Evolutionary conservation across 1,140 invertebrate genomes (phyloP), one percentile per base, ranked within the genome.

Genomic region (Oryctes rhinoceros): DNA sequence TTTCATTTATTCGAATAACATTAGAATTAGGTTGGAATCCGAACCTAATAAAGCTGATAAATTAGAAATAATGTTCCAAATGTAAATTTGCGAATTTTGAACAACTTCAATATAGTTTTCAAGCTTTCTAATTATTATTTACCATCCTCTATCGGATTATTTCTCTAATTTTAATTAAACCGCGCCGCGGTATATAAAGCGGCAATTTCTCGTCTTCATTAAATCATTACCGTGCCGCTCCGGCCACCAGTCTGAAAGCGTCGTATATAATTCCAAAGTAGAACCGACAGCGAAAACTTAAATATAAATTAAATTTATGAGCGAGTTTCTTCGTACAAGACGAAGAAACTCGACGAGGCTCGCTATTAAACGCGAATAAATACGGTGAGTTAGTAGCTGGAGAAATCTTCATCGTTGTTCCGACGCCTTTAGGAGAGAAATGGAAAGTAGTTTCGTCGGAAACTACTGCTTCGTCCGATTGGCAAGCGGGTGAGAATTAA

Each of bases 111-210:
- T 39, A 7, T 39, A 39, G 39, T 39, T 39, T 39, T 39, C 3
- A 39, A 39, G 3, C 39, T 39, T 4, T 3, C 39, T 39, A 39
- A 39, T 39, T 39, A 39, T 39, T 39, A 39, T 39, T 39, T 39
- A 15, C 53, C 53, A 5, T 59, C 53, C 15, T n/a, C 53, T n/a
- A 39, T 39, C 39, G 39, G 39, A 59, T 59, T 59, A 15, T 59
- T 59, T 18, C 53, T 10, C 53, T 11, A 59, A 59, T 59, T 59
- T n/a, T 59, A 59, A 59, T 59, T 59, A 59, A 59, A 59, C 53
- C 53, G 53, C 15, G 10, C 53, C 53, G 39, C 39, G 18, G 15
- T 59, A 59, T 15, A 59, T 59, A 59, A 59, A 59, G 15, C 53
- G 18, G 53, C 53, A n/a, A 59, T 49, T 59, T 15, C 53, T n/a